Conservation (phyloP, 2,888 invertebrate genomes). For the Cancer borealis region DNA sequence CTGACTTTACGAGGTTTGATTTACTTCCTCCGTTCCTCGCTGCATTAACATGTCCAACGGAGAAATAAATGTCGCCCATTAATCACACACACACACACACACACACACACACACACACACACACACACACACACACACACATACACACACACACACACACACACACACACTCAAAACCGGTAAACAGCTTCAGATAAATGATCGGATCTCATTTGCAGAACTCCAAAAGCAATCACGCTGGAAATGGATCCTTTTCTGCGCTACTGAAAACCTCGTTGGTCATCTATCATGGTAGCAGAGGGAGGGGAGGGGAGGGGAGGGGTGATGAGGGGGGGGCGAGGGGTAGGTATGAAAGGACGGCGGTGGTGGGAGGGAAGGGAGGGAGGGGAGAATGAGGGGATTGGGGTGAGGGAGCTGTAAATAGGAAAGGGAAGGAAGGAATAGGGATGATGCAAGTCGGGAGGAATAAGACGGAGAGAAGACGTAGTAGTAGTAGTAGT, state of each 20-base stretch:
- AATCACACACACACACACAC: neutral
- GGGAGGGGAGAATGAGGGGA: neutral
- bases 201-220: constrained; percentile 7
- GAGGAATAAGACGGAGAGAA: too few relatives aligned
- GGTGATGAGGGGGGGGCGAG: neutral
- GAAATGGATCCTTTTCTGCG: constrained; percentile 28
- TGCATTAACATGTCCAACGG: constrained; percentile 26
- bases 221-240: constrained; percentile 26
- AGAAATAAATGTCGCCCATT: neutral
- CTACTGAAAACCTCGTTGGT: constrained; percentile 1
- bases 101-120: neutral
- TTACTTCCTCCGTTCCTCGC: neutral
- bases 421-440: too few relatives aligned
- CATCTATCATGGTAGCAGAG: neutral
- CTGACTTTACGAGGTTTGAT: neutral
- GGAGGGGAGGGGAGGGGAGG: neutral
- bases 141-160: constrained; percentile 31
- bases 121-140: constrained; percentile 2
- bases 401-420: neutral
- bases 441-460: neutral
- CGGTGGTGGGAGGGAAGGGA: neutral
- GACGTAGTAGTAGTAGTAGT: constrained; percentile 20
- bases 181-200: constrained; percentile 16
- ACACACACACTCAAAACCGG: constrained; percentile 9
- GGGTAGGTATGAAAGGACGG: neutral